Conservation (phyloP, 1,140 invertebrate genomes). For the Eupeodes corollae region DNA sequence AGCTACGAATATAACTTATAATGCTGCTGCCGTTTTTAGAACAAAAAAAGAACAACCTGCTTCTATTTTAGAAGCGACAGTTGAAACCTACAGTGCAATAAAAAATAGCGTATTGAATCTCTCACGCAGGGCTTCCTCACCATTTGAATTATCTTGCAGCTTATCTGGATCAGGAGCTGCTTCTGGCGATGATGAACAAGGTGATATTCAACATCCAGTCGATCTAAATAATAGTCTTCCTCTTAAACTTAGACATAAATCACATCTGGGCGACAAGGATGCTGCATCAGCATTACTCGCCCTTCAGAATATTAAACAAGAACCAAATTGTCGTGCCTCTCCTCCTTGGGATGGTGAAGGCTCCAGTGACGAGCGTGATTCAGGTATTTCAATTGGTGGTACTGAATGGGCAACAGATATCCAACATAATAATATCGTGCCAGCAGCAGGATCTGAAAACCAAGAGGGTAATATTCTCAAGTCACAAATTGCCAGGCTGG, state of each 20-base stretch:
- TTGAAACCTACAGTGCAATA: constrained; percentile 12
- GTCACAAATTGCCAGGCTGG: constrained; percentile 72
- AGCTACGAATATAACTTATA: constrained; percentile 36
- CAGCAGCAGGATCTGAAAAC: constrained; percentile 23
- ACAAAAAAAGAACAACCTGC: neutral
- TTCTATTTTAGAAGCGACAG: constrained; percentile 1
- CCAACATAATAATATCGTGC: constrained; percentile 21
- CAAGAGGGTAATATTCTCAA: constrained; percentile 48
- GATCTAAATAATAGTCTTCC: constrained; percentile 57
- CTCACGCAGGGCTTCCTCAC: constrained; percentile 39
- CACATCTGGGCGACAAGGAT: constrained; percentile 78
- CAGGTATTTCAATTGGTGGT: constrained; percentile 66
- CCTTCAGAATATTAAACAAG: constrained; percentile 71
- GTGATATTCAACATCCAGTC: constrained; percentile 20
- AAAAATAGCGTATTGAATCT: constrained; percentile 54
- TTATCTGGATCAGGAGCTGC: constrained; percentile 57
- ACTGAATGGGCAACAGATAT: constrained; percentile 48
- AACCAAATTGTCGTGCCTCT: constrained; percentile 49
- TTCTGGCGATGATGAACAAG: constrained; percentile 40
- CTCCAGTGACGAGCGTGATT: constrained; percentile 77
- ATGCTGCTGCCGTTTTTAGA: constrained; percentile 5
- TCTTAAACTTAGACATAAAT: constrained; percentile 83
- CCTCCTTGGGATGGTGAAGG: constrained; percentile 70
- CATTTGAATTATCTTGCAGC: constrained; percentile 7
- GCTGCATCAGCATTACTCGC: constrained; percentile 65